Percentiles rank a stretch among this genome's conserved stretches.
Conservation (phyloP, 2,888 invertebrate species). For the Drosophila vallismaia region DNA sequence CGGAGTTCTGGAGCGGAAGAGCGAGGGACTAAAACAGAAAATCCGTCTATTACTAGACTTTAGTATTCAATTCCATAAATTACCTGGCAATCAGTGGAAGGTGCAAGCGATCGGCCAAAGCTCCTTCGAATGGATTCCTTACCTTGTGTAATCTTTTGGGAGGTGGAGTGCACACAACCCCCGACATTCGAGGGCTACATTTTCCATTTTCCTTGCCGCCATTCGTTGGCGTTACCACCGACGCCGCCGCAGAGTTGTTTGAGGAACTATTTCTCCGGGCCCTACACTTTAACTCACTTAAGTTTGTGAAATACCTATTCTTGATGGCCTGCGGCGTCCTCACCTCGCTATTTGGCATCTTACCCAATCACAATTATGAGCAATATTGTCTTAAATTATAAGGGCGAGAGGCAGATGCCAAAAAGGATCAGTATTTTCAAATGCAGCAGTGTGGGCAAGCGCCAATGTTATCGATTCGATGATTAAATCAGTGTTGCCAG, state of each 20-base stretch:
- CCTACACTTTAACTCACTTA: constrained; percentile 56
- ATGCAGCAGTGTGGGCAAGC: constrained; percentile 18
- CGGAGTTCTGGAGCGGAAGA: constrained; percentile 81
- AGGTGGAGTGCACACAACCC: constrained; percentile 84
- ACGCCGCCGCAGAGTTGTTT: constrained; percentile 25
- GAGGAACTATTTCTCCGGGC: constrained; percentile 42
- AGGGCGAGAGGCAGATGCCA: constrained; percentile 25
- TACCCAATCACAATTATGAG: constrained; percentile 23
- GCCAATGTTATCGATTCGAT: constrained; percentile 8
- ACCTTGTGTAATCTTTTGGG: constrained; percentile 85
- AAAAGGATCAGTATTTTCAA: constrained; percentile 39
- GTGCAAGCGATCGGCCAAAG: constrained; percentile 86
- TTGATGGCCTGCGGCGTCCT: constrained; percentile 61
- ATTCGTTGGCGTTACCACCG: constrained; percentile 56
- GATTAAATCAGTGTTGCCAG: not conserved
- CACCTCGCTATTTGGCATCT: constrained; percentile 64
- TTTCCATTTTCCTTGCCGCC: constrained; percentile 57
- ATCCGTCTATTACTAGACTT: not conserved
- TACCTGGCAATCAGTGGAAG: constrained; percentile 85
- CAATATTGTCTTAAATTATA: constrained; percentile 8
- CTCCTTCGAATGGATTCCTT: constrained; percentile 87
- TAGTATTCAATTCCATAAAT: not conserved
- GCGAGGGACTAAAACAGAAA: constrained; percentile 75
- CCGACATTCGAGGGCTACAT: constrained; percentile 57
- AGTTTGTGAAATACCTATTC: constrained; percentile 47